These are phyloP conservation scores for Lepidochitona cinerea DNA, from an alignment of 2,888 invertebrate genomes.

Conservation along the genomic window DNA sequence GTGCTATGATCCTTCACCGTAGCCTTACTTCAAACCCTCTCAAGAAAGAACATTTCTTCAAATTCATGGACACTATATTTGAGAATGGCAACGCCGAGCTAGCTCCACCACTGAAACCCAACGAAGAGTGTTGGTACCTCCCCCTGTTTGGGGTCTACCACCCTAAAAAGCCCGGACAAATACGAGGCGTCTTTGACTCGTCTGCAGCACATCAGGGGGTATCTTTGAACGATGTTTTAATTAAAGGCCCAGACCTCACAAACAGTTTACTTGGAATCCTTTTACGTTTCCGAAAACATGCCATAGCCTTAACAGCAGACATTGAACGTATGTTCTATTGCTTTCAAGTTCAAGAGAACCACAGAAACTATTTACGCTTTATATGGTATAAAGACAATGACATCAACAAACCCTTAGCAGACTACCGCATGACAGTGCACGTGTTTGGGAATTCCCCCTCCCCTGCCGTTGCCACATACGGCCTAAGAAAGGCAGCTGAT, in stretches of 20 bases:
- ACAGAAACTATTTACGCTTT: slow-evolving; percentile 32
- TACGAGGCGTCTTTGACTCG: slow-evolving; percentile 35
- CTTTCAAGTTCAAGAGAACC: no score
- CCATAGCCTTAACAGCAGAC: no score
- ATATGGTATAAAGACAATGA: slow-evolving; percentile 35
- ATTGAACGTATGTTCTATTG: no score
- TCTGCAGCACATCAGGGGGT: slow-evolving; percentile 19
- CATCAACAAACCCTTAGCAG: slow-evolving; percentile 5
- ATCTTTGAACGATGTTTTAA: no score
- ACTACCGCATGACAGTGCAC: slow-evolving; percentile 31
- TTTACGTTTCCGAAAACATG: no score
- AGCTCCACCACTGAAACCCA: slow-evolving; percentile 25
- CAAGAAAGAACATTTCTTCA: background rate
- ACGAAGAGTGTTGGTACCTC: slow-evolving; percentile 31
- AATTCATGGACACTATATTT: background rate
- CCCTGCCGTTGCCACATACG: slow-evolving; percentile 32
- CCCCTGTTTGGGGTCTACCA: slow-evolving; percentile 36
- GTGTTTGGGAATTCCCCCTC: slow-evolving; percentile 20
- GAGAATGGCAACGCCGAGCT: slow-evolving; percentile 18
- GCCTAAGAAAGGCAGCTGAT: slow-evolving; percentile 26
- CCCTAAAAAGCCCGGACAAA: slow-evolving; percentile 24
- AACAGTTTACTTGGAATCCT: no score
- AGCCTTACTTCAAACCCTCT: background rate
- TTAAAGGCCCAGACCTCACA: no score
- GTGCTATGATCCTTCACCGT: background rate